A percentile compares a stretch with the other conserved stretches of the same genome.
phyloP scores from a whole-genome alignment of 1,140 invertebrate species.

The Oedothorax gibbosus region DNA sequence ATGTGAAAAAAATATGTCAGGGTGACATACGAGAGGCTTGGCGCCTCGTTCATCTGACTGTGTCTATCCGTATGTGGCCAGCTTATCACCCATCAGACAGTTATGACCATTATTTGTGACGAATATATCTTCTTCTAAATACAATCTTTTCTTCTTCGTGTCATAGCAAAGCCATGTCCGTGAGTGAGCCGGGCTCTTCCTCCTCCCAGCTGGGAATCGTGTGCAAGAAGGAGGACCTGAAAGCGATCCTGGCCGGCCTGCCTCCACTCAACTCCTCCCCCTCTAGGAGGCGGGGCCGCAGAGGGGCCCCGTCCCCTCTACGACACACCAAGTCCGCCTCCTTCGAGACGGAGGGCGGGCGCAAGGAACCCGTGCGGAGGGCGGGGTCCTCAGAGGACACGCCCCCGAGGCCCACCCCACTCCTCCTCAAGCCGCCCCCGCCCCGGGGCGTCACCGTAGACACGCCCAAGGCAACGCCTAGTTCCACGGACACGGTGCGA shows the following conservation, averaged over 20 bases:
- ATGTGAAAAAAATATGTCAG: no score
- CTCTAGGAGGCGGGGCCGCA: constrained; percentile 14
- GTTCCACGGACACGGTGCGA: background rate
- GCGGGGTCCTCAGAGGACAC: constrained; percentile 41
- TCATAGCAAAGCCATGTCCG: constrained; percentile 45
- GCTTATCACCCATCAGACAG: background rate
- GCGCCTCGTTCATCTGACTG: no score
- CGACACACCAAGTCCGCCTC: constrained; percentile 60
- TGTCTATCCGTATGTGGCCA: no score
- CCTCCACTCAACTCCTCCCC: constrained; percentile 47
- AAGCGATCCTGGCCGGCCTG: constrained; percentile 57
- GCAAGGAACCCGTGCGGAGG: constrained; percentile 40
- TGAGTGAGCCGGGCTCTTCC: constrained; percentile 43
- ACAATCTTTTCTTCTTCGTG: background rate
- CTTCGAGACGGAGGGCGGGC: constrained; percentile 42
- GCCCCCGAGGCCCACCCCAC: background rate
- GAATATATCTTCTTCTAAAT: background rate
- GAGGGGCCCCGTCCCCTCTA: constrained; percentile 14
- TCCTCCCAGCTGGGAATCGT: constrained; percentile 62
- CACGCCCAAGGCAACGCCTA: background rate
- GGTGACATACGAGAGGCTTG: no score
- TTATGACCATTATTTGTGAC: background rate
- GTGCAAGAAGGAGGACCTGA: constrained; percentile 63
- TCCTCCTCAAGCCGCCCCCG: no score
- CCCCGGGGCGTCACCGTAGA: no score